Base-by-base conservation (phyloP, 1,140 invertebrate species). In the Mamestra configurata region DNA sequence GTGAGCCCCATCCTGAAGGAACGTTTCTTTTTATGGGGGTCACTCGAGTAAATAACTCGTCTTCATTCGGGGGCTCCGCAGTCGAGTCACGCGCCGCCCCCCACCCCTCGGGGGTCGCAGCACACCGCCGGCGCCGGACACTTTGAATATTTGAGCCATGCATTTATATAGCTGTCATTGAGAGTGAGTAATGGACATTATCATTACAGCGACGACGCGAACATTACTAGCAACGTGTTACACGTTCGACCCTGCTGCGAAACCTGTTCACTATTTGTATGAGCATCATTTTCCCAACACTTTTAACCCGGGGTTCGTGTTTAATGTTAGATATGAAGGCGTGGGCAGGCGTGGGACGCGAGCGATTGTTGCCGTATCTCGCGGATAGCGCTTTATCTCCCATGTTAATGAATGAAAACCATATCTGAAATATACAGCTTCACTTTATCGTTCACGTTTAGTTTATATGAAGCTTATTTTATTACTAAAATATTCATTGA, bases 31-130 rank as follows among this genome's bases (percentile, higher is more conserved):
- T 90, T 88, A 88, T 85, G 86, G 86, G 84, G 89, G 89, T 93
- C 91, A 90, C 82, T 90, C 88, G 83, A 84, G 88, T 90, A 89
- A 89, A 91, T 91, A 90, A 85, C 87, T 86, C 82, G 88, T 90
- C 87, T 88, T 86, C 85, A 89, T 89, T 79, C 70, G 35, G 79
- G 66, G 80, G 75, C 53, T 81, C 53, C 27, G 80, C 35, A 81
- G 43, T 81, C 82, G 82, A 59, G 46, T 68, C 89, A 89, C 89
- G 90, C 86, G 24, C 77, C 46, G 64, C 46, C 27, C 31, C 35
- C 4, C 27, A 7, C 35, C 72, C 66, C 49, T n/a, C 51, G 6
- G 35, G 37, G 59, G 40, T 57, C 59, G 43, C 46, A 13, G 31
- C 43, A 35, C 77, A 43, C 71, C 59, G 61, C n/a, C n/a, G n/a